Percentiles rank a stretch among this genome's conserved stretches.
Conservation (phyloP, 2,113 vertebrate species). For the Tyrannus savana region DNA sequence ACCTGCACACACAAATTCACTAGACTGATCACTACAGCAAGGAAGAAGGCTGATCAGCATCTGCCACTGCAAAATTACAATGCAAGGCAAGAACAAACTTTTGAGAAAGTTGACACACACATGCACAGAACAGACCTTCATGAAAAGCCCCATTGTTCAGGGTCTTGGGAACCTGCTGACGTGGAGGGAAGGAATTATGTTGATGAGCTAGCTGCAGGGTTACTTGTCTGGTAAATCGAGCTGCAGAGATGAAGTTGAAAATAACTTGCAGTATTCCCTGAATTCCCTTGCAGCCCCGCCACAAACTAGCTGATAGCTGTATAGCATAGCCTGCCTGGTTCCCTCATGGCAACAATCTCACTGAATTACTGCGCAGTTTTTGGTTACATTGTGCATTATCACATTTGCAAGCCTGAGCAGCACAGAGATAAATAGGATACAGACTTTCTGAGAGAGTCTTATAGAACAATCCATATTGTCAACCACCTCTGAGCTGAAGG, state of each 20-base stretch:
- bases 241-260: background rate
- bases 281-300: background rate
- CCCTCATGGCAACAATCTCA: background rate
- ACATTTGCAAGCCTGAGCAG: background rate
- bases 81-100: background rate
- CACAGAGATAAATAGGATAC: background rate
- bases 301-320: background rate
- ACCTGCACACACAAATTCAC: background rate
- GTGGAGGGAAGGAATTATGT: conserved; percentile 39
- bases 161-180: conserved; percentile 59
- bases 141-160: conserved; percentile 57
- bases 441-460: background rate
- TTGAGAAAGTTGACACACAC: background rate
- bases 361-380: background rate
- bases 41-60: background rate
- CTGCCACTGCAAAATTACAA: background rate
- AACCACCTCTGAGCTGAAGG: background rate
- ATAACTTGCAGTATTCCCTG: background rate
- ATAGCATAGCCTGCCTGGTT: accelerated
- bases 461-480: background rate
- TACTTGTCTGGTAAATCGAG: background rate
- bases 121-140: background rate
- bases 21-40: background rate
- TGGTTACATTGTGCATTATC: background rate
- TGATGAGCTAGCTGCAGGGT: conserved; percentile 36